Conservation (phyloP, 2,113 vertebrate genomes). For the Callipepla squamata region DNA sequence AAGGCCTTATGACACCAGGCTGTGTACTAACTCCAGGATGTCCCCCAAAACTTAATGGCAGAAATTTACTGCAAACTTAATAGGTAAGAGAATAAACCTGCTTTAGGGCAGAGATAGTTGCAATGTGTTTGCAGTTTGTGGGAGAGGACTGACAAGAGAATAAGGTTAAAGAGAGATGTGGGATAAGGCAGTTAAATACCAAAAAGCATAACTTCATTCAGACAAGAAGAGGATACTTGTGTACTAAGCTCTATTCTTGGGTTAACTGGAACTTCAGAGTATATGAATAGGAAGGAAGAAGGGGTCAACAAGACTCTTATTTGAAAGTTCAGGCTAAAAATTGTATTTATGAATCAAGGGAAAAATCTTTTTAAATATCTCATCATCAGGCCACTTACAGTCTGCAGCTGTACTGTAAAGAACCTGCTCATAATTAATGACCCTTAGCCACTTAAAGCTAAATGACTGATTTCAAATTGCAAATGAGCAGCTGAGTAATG, state of each 20-base stretch:
- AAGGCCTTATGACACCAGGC: neutral
- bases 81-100: neutral
- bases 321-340: neutral
- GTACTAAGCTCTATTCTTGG: neutral
- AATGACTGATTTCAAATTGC: slow-evolving; percentile 28
- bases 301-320: neutral
- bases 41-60: neutral
- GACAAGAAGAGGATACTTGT: neutral
- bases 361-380: neutral
- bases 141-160: neutral
- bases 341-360: neutral
- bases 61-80: neutral
- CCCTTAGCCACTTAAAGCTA: neutral
- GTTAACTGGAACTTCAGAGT: neutral
- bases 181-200: neutral
- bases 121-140: neutral
- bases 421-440: slow-evolving; percentile 41
- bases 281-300: neutral
- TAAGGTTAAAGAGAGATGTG: neutral
- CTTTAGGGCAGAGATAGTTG: neutral
- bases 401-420: slow-evolving; percentile 3
- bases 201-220: neutral
- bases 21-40: neutral
- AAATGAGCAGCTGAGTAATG: slow-evolving; percentile 1
- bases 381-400: neutral